Conservation (phyloP, 2,113 vertebrate species). For the Theristicus caerulescens region DNA sequence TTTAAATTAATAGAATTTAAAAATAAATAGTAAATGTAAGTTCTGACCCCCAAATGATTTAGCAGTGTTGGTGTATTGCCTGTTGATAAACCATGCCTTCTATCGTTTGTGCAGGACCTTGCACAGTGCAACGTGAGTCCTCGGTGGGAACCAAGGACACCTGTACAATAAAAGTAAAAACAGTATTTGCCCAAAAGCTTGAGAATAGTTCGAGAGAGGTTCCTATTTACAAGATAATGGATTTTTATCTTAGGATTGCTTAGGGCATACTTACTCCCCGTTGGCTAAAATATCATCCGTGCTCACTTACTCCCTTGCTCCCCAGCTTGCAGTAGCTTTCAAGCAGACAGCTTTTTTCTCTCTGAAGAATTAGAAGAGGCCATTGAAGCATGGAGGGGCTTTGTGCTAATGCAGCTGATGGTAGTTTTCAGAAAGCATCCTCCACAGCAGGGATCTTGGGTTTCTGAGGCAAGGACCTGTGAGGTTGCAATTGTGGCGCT, state of each 20-base stretch:
- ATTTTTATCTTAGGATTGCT: background rate
- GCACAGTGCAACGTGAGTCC: rapidly evolving
- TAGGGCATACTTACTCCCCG: background rate
- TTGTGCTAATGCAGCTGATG: background rate
- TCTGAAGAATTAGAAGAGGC: background rate
- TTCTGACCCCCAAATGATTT: background rate
- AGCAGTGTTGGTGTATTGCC: background rate
- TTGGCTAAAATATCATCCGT: background rate
- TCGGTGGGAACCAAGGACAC: background rate
- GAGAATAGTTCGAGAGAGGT: background rate
- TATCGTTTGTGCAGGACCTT: background rate
- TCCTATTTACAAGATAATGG: background rate
- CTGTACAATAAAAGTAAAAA: background rate
- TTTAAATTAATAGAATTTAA: background rate
- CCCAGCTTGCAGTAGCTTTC: background rate
- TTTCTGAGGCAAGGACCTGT: background rate
- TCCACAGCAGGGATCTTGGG: background rate
- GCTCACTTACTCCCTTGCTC: background rate
- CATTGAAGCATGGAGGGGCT: background rate
- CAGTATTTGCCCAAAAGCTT: background rate
- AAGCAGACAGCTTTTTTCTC: background rate
- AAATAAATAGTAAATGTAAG: background rate
- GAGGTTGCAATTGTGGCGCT: background rate
- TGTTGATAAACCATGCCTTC: background rate
- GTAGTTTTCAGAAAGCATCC: background rate